Conservation (phyloP, 2,888 invertebrate genomes). For the Antheraea assamensis region DNA sequence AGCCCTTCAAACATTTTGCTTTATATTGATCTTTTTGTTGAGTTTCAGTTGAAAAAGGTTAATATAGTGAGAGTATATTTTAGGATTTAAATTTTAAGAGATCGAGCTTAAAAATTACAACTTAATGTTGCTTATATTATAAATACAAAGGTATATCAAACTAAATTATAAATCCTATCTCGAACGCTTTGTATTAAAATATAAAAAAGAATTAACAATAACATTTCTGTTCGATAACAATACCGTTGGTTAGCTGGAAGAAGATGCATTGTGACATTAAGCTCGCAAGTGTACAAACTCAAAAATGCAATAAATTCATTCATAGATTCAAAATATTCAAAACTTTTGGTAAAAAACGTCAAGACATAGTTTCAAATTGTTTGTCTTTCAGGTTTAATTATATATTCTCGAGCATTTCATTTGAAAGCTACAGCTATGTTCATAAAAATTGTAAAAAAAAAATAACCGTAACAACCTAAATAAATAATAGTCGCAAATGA, state of each 20-base stretch:
- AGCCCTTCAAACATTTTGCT: background rate
- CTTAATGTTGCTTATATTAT: background rate
- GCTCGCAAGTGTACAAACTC: no score
- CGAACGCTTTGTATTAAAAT: background rate
- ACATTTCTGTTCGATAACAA: no score
- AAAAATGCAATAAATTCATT: no score
- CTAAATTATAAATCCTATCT: background rate
- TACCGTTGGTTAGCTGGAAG: no score
- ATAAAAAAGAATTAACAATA: no score
- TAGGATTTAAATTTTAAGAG: background rate
- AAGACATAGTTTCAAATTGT: background rate
- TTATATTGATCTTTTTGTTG: background rate
- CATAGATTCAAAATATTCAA: no score
- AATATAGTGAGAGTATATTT: background rate
- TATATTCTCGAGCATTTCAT: background rate
- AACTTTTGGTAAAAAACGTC: background rate
- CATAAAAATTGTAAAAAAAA: background rate
- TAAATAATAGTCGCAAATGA: background rate
- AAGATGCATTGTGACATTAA: no score
- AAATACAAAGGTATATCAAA: background rate
- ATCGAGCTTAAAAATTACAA: background rate
- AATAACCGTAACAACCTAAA: background rate
- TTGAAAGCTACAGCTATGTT: background rate
- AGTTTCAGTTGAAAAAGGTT: background rate
- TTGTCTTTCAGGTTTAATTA: background rate